These are phyloP conservation scores for Ahaetulla prasina DNA, from an alignment of 2,113 vertebrate genomes.

Conservation along the genomic window DNA sequence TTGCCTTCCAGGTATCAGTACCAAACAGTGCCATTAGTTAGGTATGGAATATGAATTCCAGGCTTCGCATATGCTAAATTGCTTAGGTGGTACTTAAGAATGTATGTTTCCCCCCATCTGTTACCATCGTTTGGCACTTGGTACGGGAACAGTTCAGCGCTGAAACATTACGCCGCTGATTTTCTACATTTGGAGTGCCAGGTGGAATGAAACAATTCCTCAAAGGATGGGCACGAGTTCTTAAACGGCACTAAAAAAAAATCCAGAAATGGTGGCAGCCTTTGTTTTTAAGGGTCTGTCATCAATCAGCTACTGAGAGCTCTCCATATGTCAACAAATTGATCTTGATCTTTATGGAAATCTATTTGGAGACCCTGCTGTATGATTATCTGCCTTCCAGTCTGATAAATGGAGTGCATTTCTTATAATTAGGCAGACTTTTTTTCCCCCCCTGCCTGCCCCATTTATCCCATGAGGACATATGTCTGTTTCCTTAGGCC, in stretches of 20 bases:
- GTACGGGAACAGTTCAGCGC: slow-evolving; percentile 58
- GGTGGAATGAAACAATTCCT: slow-evolving; percentile 62
- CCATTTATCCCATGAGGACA: rapidly evolving
- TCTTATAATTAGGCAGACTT: not conserved
- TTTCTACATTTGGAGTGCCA: slow-evolving; percentile 56
- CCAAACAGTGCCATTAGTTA: slow-evolving; percentile 36
- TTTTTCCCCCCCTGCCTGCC: not conserved
- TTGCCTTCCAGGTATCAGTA: not conserved
- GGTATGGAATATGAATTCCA: slow-evolving; percentile 47
- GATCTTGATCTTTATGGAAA: slow-evolving; percentile 48
- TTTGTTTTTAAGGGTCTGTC: slow-evolving; percentile 35
- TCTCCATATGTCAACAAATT: slow-evolving; percentile 34
- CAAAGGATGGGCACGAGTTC: slow-evolving; percentile 35
- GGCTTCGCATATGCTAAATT: slow-evolving; percentile 62
- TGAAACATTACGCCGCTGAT: slow-evolving; percentile 59
- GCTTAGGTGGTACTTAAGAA: slow-evolving; percentile 62
- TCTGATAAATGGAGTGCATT: not conserved
- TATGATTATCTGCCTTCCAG: not conserved
- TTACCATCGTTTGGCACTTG: slow-evolving; percentile 58
- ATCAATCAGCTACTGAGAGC: slow-evolving; percentile 25
- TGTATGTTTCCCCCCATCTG: slow-evolving; percentile 65
- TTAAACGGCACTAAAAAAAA: slow-evolving; percentile 40
- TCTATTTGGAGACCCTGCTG: slow-evolving; percentile 12
- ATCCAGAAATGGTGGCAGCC: slow-evolving; percentile 39
- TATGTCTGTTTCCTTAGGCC: not conserved